Percentiles rank a stretch among this genome's conserved stretches.
phyloP scores from a whole-genome alignment of 2,888 invertebrate species.

The Eupithecia insigniata region DNA sequence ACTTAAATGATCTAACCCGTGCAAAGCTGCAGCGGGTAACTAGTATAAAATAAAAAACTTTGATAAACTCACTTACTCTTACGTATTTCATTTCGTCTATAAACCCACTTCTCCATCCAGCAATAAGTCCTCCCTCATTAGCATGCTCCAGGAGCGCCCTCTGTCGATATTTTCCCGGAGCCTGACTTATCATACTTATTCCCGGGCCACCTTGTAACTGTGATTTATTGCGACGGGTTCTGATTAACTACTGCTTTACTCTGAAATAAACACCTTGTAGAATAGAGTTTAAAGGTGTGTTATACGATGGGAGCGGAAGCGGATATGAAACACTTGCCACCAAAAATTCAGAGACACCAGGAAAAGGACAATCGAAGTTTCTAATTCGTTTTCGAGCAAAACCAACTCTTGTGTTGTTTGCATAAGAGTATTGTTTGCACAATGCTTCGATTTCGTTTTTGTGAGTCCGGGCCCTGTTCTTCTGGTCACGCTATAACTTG shows the following conservation, averaged over 20 bases:
- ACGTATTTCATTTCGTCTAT: not conserved
- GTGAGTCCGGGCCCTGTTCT: too few relatives aligned
- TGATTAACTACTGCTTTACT: slow-evolving; percentile 4
- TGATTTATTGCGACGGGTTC: slow-evolving; percentile 10
- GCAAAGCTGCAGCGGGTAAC: too few relatives aligned
- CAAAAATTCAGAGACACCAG: too few relatives aligned
- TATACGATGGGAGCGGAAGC: too few relatives aligned
- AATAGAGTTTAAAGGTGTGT: not conserved
- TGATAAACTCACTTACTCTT: not conserved
- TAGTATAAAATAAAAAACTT: not conserved
- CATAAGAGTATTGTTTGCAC: too few relatives aligned
- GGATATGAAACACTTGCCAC: not conserved
- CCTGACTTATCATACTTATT: slow-evolving; percentile 65
- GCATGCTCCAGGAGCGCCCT: not conserved
- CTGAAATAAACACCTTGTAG: not conserved
- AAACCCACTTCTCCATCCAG: not conserved
- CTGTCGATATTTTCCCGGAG: slow-evolving; percentile 66
- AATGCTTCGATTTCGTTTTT: too few relatives aligned
- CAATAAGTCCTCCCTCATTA: slow-evolving; percentile 3
- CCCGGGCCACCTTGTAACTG: slow-evolving; percentile 18
- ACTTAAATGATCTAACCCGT: too few relatives aligned
- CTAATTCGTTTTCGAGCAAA: too few relatives aligned
- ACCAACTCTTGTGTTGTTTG: too few relatives aligned
- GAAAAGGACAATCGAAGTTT: too few relatives aligned
- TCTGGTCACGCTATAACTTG: too few relatives aligned